Percentiles rank a stretch among this genome's conserved stretches.
Evolutionary conservation across 2,888 invertebrate species (phyloP).

Genomic region (Scaptomyza parva): DNA sequence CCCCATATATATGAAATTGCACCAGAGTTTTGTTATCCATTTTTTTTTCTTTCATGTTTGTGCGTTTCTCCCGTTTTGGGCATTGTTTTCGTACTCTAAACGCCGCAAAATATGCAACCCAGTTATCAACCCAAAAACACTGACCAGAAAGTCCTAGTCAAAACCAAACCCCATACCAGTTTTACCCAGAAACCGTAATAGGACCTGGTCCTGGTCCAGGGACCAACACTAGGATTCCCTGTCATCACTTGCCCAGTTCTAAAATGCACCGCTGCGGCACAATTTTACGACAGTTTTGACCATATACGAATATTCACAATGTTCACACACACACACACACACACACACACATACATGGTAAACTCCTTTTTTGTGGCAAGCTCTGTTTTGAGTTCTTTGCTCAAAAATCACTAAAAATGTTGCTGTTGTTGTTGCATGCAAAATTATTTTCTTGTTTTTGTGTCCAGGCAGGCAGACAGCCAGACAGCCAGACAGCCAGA

Average conservation of each 20-base stretch:
- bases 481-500: slow-evolving; percentile 39
- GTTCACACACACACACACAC: neutral
- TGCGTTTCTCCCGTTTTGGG: slow-evolving; percentile 11
- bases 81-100: slow-evolving; percentile 72
- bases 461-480: slow-evolving; percentile 40
- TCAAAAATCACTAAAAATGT: slow-evolving; percentile 58
- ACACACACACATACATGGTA: neutral
- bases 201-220: neutral
- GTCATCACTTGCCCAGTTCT: slow-evolving; percentile 46
- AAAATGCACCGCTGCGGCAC: slow-evolving; percentile 62
- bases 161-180: slow-evolving; percentile 1
- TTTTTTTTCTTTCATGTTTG: neutral
- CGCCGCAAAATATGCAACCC: slow-evolving; percentile 73
- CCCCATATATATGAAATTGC: slow-evolving; percentile 73
- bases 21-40: slow-evolving; percentile 28
- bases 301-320: slow-evolving; percentile 17
- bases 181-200: neutral
- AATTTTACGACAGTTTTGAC: slow-evolving; percentile 52
- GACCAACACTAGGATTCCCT: slow-evolving; percentile 16
- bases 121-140: slow-evolving; percentile 38
- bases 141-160: slow-evolving; percentile 1
- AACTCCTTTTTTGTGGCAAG: slow-evolving; percentile 7
- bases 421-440: slow-evolving; percentile 43
- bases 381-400: slow-evolving; percentile 40
- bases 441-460: slow-evolving; percentile 64